Conservation (phyloP, 2,113 vertebrate species). For the Pseudorectes ferrugineus region DNA sequence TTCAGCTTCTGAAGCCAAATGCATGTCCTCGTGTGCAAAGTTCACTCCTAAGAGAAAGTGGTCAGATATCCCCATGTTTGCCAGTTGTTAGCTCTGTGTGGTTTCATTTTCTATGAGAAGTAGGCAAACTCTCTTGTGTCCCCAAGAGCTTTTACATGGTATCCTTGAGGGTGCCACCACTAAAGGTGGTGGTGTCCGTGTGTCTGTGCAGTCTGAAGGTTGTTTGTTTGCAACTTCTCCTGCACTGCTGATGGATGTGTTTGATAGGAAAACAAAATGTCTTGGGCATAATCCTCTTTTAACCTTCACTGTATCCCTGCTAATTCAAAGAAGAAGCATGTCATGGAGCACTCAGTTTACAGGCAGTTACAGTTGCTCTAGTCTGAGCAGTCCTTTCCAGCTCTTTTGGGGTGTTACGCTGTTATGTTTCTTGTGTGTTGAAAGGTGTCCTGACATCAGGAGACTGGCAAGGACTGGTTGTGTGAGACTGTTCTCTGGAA, state of each 20-base stretch:
- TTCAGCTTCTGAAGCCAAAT: background rate
- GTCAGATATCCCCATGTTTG: background rate
- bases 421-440: background rate
- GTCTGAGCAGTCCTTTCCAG: background rate
- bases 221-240: background rate
- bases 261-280: background rate
- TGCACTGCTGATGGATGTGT: background rate
- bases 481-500: constrained; percentile 2
- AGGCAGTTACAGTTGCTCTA: background rate
- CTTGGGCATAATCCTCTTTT: background rate
- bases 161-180: background rate
- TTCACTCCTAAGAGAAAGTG: background rate
- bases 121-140: background rate
- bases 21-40: background rate
- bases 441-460: background rate
- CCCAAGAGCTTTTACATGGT: background rate
- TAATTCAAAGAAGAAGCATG: background rate
- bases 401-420: background rate
- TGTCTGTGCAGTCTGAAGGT: background rate
- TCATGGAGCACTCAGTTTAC: background rate
- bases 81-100: background rate
- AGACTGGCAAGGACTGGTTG: background rate
- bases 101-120: background rate
- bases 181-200: background rate
- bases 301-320: background rate